Percentiles rank a stretch among this genome's conserved stretches.
Conservation (phyloP, 2,888 invertebrate genomes). For the Lepidochitona cinerea region DNA sequence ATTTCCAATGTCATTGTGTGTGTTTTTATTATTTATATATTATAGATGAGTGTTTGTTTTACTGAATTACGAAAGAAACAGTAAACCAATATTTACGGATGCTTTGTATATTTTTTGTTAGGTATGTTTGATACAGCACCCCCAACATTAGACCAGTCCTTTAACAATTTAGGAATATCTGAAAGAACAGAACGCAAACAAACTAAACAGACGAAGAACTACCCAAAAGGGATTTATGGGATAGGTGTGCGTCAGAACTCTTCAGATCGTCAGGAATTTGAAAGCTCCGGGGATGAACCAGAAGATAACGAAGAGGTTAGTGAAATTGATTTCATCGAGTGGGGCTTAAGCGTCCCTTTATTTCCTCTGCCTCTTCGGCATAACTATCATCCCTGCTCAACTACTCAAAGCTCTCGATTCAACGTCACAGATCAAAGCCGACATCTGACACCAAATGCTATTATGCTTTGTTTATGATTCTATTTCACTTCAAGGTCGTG, state of each 20-base stretch:
- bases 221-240: slow-evolving; percentile 25
- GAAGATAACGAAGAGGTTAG: slow-evolving; percentile 56
- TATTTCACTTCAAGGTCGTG: too few relatives aligned
- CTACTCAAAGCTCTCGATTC: too few relatives aligned
- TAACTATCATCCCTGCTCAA: too few relatives aligned
- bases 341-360: neutral
- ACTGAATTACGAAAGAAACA: too few relatives aligned
- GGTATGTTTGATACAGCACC: slow-evolving; percentile 47
- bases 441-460: too few relatives aligned
- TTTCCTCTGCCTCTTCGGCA: neutral
- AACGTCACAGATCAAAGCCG: too few relatives aligned
- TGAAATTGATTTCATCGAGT: too few relatives aligned
- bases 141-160: neutral
- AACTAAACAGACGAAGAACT: slow-evolving; percentile 23
- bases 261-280: slow-evolving; percentile 33
- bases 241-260: slow-evolving; percentile 54
- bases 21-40: too few relatives aligned
- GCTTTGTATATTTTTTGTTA: slow-evolving; percentile 16
- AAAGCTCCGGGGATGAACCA: slow-evolving; percentile 15
- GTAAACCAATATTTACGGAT: too few relatives aligned
- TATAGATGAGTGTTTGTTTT: too few relatives aligned
- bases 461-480: too few relatives aligned
- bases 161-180: neutral
- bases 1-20: too few relatives aligned
- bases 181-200: neutral